Base-by-base conservation (phyloP, 2,797 vertebrate species). In the Hydrolagus colliei region DNA sequence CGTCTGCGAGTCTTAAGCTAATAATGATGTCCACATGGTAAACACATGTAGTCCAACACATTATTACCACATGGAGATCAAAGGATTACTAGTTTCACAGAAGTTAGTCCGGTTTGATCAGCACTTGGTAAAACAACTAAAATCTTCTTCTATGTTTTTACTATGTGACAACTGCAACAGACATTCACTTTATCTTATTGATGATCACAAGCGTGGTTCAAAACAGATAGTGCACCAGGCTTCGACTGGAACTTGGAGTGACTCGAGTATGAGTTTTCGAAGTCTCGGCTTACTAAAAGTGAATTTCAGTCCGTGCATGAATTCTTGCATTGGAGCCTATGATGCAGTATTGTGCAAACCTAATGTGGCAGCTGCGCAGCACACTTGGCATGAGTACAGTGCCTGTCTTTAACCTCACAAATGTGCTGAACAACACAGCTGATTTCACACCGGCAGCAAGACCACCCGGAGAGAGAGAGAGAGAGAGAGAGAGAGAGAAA, bases 11-110 rank as follows among this genome's bases (percentile, higher is more conserved):
- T 7, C 62, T 82, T 68, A 82, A 68, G 79, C 9, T 82, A 68
- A 82, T 82, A 82, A 82, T 82, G 79, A 82, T 82, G 22, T 82
- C 79, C 79, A 82, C 62, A 68, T 82, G 79, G 79, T 82, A 82
- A 82, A 67, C 79, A 82, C 62, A 82, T 82, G 79, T 68, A 68
- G 65, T 82, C 13, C 62, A 82, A 82, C 27, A 65, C 65, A 82
- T 77, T 77, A 77, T 68, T 82, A 82, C 79, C 79, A 67, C 63
- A 82, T 82, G 79, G 79, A 67, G 62, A 82, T 82, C 62, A 82
- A 82, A 82, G 79, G 63, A 82, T 82, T 82, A 68, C 68, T 82
- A 82, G 63, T 65, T 67, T 82, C 62, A 82, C 79, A 82, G 68
- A 82, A 68, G 22, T 27, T 35, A 65, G 27, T 82, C 22, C 13